Conservation (phyloP, 2,888 invertebrate genomes). For the Epistrophella euchroma region DNA sequence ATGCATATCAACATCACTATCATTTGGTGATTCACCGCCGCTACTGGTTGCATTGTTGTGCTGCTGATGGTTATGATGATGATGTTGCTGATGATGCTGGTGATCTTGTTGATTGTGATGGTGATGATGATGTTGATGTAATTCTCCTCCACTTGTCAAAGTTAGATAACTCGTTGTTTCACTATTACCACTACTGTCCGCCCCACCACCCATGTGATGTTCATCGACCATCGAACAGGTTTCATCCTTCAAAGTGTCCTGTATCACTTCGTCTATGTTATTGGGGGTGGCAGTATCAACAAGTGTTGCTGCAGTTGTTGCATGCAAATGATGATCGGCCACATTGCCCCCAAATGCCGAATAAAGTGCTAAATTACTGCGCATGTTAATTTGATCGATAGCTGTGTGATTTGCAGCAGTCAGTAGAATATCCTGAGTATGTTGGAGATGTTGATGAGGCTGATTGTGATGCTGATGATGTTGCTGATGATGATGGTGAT, state of each 20-base stretch:
- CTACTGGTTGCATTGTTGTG: slow-evolving; percentile 71
- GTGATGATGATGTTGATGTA: slow-evolving; percentile 81
- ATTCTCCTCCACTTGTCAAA: slow-evolving; percentile 80
- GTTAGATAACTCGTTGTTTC: slow-evolving; percentile 81
- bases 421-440: slow-evolving; percentile 78
- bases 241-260: slow-evolving; percentile 83
- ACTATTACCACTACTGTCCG: slow-evolving; percentile 72
- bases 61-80: slow-evolving; percentile 71
- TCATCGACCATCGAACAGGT: slow-evolving; percentile 80
- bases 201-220: slow-evolving; percentile 77
- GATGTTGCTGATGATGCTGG: slow-evolving; percentile 75
- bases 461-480: slow-evolving; percentile 29
- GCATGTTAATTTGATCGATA: slow-evolving; percentile 78
- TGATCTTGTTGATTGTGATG: slow-evolving; percentile 73
- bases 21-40: slow-evolving; percentile 77
- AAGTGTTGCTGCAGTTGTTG: slow-evolving; percentile 57
- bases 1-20: slow-evolving; percentile 80
- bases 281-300: slow-evolving; percentile 77
- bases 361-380: slow-evolving; percentile 81
- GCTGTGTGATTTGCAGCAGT: slow-evolving; percentile 69
- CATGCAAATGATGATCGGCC: slow-evolving; percentile 72
- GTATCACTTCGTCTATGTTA: slow-evolving; percentile 83
- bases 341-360: slow-evolving; percentile 61
- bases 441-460: slow-evolving; percentile 77
- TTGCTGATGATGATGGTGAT: slow-evolving; percentile 4